Percentiles rank a stretch among this genome's conserved stretches.
Evolutionary conservation across 2,888 invertebrate species (phyloP).

Genomic region (Clistopyga incitator): DNA sequence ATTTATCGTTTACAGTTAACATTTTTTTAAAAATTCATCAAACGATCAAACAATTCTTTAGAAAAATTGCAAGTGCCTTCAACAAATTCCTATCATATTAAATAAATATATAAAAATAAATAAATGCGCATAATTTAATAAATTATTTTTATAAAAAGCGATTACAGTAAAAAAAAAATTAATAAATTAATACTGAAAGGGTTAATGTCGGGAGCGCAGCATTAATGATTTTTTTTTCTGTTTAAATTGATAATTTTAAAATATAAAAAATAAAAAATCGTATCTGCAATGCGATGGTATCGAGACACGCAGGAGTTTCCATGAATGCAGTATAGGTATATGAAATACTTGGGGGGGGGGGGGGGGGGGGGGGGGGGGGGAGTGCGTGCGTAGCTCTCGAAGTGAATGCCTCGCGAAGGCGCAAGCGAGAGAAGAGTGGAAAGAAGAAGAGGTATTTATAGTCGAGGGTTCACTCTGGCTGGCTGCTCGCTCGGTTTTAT

Average conservation of each 20-base stretch:
- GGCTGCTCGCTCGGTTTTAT: constrained; percentile 80
- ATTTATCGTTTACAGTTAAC: no score
- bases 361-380: constrained; percentile 63
- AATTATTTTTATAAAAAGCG: not conserved
- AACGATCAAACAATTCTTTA: no score
- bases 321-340: constrained; percentile 31
- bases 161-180: no score
- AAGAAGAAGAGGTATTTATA: constrained; percentile 75
- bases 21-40: not conserved
- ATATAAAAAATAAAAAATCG: constrained; percentile 10
- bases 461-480: constrained; percentile 74
- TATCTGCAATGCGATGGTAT: constrained; percentile 38
- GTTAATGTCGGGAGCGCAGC: not conserved
- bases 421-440: constrained; percentile 47
- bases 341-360: constrained; percentile 63
- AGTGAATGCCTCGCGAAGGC: constrained; percentile 39
- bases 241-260: not conserved
- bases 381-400: constrained; percentile 47
- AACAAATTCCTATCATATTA: no score
- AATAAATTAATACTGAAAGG: no score
- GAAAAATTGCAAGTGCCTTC: no score
- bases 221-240: not conserved
- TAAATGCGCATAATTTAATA: not conserved
- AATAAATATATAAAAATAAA: no score
- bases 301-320: constrained; percentile 23